These are phyloP conservation scores for Nemotelus pantherinus DNA, from an alignment of 2,888 invertebrate genomes.

Conservation along the genomic window DNA sequence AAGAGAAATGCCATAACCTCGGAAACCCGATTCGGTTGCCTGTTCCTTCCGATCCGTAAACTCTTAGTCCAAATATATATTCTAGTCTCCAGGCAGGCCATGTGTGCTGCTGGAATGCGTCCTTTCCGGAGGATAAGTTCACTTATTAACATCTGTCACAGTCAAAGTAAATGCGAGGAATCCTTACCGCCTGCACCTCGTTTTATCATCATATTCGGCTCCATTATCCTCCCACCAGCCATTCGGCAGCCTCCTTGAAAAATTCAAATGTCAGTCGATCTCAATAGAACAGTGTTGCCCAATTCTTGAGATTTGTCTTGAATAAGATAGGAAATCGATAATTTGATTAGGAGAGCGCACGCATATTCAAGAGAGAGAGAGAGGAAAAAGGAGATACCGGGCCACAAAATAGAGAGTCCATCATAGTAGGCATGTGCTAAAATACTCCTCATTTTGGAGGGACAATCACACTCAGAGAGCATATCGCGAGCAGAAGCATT, in stretches of 20 bases:
- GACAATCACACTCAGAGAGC: not conserved
- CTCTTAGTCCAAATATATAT: not conserved
- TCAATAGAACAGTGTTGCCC: conserved; percentile 34
- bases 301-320: not conserved
- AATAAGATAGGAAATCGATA: conserved; percentile 29
- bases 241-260: not conserved
- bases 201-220: conserved; percentile 3
- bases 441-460: not conserved
- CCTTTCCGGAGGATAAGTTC: conserved; percentile 31
- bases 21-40: not conserved
- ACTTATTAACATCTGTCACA: conserved; percentile 40
- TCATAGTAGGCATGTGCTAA: conserved; percentile 5
- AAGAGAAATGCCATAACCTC: not conserved
- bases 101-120: conserved; percentile 2
- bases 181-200: not conserved
- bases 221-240: not conserved
- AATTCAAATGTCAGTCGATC: conserved; percentile 14
- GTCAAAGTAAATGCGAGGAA: conserved; percentile 15
- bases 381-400: not conserved
- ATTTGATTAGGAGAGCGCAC: conserved; percentile 24
- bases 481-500: too few species aligned
- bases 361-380: not conserved
- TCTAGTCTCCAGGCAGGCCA: conserved; percentile 3
- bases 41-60: not conserved
- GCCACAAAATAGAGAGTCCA: not conserved